Evolutionary conservation across 2,113 vertebrate species (phyloP), one percentile per base, ranked within the genome.

Genomic region (Gorsachius goisagi): DNA sequence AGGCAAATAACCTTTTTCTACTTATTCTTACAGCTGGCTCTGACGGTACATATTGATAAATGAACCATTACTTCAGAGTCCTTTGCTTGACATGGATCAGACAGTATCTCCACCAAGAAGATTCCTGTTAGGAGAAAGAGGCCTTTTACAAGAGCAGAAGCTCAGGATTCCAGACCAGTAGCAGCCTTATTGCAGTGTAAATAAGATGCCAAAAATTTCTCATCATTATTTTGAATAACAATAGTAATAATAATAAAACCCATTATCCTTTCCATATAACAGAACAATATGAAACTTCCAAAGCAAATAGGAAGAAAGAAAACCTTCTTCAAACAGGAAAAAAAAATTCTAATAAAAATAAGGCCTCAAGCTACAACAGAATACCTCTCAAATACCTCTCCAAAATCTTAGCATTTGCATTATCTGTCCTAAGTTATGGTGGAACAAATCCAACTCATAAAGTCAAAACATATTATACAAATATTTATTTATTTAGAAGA

Each of bases 281-380:
- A 80, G 27, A 90, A 85, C 20, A 72, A 64, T 77, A 89, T 72
- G 49, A 89, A 89, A 55, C 26, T 64, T 93, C 77, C 84, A 93
- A 96, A 95, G 28, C 27, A 96, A 96, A 95, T 49, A 83, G 22
- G 23, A 96, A 92, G 28, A 10, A 52, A 93, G 71, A 50, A 74
- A 79, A 37, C 4, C 15, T 58, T 77, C 45, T 87, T 90, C 67
- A 89, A 85, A 95, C 24, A 64, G 69, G 47, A 89, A 76, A 17
- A 91, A 80, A 93, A 91, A 0, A 0, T 96, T 96, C 83, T 97
- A 97, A 97, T 97, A 97, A 97, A 97, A 95, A 80, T 37, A 94
- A 92, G 41, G 91, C 97, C 96, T 92, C 72, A 63, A 85, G 94
- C 93, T 86, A 91, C 27, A 86, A n/a, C 19, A 74, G 59, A 90